Base-by-base conservation (phyloP, 2,888 invertebrate species). In the Lasioglossum lativentre region DNA sequence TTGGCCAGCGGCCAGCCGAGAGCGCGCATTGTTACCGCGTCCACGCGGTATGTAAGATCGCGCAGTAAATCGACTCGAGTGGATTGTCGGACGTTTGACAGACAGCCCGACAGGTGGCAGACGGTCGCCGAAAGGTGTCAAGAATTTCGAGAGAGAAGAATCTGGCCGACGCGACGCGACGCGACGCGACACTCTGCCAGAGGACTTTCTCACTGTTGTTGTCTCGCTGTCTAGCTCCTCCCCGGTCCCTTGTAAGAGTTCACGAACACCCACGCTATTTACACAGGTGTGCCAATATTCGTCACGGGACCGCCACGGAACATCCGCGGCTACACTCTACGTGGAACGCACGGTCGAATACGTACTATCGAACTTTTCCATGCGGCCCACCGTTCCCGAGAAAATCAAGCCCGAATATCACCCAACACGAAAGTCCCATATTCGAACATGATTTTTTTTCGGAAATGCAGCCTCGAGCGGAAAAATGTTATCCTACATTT, bases 81-180 rank as follows among this genome's bases (percentile, higher is more conserved):
- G 91, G 87, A 90, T 91, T 90, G 91, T 88, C 91, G 84, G 82
- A 80, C 87, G 88, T 88, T 89, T 88, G 88, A 91, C 86, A 88
- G 88, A 88, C 87, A 86, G 86, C 75, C 90, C 93, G 91, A 90
- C 91, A 93, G 93, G 92, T 92, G 92, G 92, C 91, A 87, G 84
- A 86, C 73, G 74, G 72, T 78, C 75, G 56, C 68, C 71, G 80
- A 82, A 82, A 75, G 68, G 81, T 77, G 68, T 76, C 56, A 72
- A 47, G 83, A 86, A 81, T 82, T 83, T 75, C 34, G 16, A 6
- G 30, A 30, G 30, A 30, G 30, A 63, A 16, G 27, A 30, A 30
- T 63, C 63, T 5, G 27, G 4, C 27, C 12, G 59, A 23, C 47
- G 23, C 19, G 14, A 12, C 40, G 40, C 10, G 14, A 45, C 45